Base-by-base conservation (phyloP, 2,797 vertebrate genomes). In the Acanthornis magna region DNA sequence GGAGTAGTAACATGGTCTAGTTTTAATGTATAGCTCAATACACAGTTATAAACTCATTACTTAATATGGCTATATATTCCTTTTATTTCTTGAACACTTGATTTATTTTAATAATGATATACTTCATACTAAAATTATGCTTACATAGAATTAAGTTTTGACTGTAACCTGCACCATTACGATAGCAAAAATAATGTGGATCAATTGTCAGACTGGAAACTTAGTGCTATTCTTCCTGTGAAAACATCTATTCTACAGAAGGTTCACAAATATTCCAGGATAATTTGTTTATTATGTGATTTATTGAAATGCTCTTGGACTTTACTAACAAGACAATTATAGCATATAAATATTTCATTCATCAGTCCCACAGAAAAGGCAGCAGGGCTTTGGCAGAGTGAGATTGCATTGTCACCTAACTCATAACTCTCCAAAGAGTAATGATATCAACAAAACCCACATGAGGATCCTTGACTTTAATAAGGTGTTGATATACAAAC, bases 281-380 rank as follows among this genome's bases (percentile, higher is more conserved):
- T 54, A 85, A 89, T 84, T 95, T 87, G 27, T 85, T 93, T 87
- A 36, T 45, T 62, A 42, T 61, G 57, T 96, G 79, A 91, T 95
- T 96, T 87, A 89, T 48, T 92, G 89, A 96, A 96, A 96, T 92
- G 55, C 15, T 13, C 6, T 54, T 81, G 71, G 60, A 92, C 38
- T 92, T 96, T 67, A 86, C 72, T 95, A 94, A 92, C 38, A 89
- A 87, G 74, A 82, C 67, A 57, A 22, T 88, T 89, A 65, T 2
- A 73, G 43, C 42, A 94, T 85, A 94, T 58, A 5, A 48, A 54
- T 89, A n/a, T 91, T 96, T 89, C 45, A 16, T 94, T 89, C 66
- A 72, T 63, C 19, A 48, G 32, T 60, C 57, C 15, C 34, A 53
- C 47, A 85, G 45, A 73, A 61, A 29, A 53, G 34, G 42, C 10